Conservation (phyloP, 2,797 vertebrate genomes). For the Leptatherina wallacei region DNA sequence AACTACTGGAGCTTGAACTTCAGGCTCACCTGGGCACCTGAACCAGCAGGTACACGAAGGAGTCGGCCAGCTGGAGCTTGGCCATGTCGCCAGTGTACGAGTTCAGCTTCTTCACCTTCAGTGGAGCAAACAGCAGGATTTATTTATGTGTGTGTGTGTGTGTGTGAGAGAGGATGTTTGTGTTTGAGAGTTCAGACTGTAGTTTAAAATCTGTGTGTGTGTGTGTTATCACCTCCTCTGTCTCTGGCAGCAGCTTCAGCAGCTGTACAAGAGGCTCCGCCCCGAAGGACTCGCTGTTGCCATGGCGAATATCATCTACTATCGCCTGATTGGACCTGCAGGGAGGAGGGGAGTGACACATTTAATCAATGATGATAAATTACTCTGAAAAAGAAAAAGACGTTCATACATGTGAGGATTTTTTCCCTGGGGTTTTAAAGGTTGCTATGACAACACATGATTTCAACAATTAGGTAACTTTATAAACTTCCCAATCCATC, state of each 20-base stretch:
- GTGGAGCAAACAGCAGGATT: not conserved
- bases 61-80: slow-evolving; percentile 90
- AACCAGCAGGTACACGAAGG: slow-evolving; percentile 89
- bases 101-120: slow-evolving; percentile 89
- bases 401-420: not conserved
- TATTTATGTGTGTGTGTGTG: too few relatives aligned
- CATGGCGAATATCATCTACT: slow-evolving; percentile 87
- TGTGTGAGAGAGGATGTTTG: too few relatives aligned
- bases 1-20: not conserved
- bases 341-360: not conserved
- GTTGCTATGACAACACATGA: too few relatives aligned
- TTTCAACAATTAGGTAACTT: too few relatives aligned
- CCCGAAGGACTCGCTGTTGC: slow-evolving; percentile 86
- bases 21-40: slow-evolving; percentile 90
- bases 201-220: slow-evolving; percentile 7
- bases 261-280: slow-evolving; percentile 89
- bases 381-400: too few relatives aligned
- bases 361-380: not conserved
- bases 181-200: not conserved
- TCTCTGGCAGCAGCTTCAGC: slow-evolving; percentile 91
- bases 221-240: slow-evolving; percentile 86
- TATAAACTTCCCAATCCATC: too few relatives aligned
- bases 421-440: not conserved
- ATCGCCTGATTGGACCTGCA: slow-evolving; percentile 87
- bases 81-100: slow-evolving; percentile 85